Evolutionary conservation across 2,888 invertebrate genomes (phyloP).

Genomic region (Parasteatoda lunata): DNA sequence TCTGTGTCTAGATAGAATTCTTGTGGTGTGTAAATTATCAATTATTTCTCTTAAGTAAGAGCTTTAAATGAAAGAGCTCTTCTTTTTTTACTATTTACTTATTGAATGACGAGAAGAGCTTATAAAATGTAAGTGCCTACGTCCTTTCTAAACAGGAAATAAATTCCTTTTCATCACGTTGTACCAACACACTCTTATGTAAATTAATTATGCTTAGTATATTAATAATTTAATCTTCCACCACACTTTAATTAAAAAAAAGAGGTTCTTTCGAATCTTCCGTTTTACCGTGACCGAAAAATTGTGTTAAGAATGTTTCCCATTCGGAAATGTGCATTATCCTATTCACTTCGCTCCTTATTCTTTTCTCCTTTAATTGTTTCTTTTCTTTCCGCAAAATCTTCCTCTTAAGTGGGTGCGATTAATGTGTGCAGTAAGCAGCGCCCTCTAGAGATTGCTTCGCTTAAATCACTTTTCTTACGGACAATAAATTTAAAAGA

Average conservation of each 20-base stretch:
- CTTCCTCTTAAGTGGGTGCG: slow-evolving; percentile 25
- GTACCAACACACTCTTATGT: slow-evolving; percentile 6
- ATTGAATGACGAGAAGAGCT: too few relatives aligned
- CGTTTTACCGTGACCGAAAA: slow-evolving; percentile 1
- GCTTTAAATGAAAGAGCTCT: too few relatives aligned
- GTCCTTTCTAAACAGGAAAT: too few relatives aligned
- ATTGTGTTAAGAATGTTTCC: slow-evolving; percentile 5
- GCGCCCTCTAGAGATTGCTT: slow-evolving; percentile 17
- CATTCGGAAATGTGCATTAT: slow-evolving; percentile 28
- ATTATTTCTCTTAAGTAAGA: too few relatives aligned
- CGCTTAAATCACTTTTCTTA: slow-evolving; percentile 25
- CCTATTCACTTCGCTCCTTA: slow-evolving; percentile 1
- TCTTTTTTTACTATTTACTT: too few relatives aligned
- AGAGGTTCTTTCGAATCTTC: slow-evolving; percentile 13
- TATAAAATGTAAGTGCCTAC: too few relatives aligned
- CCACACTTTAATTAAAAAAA: slow-evolving; percentile 35
- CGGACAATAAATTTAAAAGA: too few relatives aligned
- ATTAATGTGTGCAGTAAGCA: slow-evolving; percentile 24
- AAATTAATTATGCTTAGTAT: slow-evolving; percentile 8
- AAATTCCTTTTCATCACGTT: background rate
- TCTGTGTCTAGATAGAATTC: too few relatives aligned
- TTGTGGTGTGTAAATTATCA: too few relatives aligned
- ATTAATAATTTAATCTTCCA: slow-evolving; percentile 45
- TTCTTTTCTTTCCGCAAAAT: slow-evolving; percentile 1
- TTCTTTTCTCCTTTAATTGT: slow-evolving; percentile 5